Percentiles rank a stretch among this genome's conserved stretches.
Evolutionary conservation across 2,888 invertebrate species (phyloP).

Genomic region (Apamea epomidion): DNA sequence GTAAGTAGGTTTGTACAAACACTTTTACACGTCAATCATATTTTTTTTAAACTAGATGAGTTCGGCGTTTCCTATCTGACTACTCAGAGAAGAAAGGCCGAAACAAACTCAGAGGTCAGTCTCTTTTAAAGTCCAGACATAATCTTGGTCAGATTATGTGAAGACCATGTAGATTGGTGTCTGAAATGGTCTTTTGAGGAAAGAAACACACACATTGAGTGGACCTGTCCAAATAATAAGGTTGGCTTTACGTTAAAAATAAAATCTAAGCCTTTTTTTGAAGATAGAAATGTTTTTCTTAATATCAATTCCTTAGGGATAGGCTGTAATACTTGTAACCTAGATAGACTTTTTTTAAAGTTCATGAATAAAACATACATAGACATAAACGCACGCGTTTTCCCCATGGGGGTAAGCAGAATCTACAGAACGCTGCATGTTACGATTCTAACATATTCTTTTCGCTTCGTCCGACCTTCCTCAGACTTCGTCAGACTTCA

Average conservation of each 20-base stretch:
- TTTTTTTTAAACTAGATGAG: too few relatives aligned
- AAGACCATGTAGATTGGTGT: too few relatives aligned
- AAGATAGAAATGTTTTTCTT: constrained; percentile 1
- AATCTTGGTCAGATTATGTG: too few relatives aligned
- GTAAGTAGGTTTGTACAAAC: too few relatives aligned
- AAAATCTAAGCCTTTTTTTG: not conserved
- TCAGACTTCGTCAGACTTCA: too few relatives aligned
- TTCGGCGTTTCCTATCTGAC: too few relatives aligned
- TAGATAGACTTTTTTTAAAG: constrained; percentile 36
- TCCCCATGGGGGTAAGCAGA: not conserved
- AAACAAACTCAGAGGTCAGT: too few relatives aligned
- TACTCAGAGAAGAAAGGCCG: too few relatives aligned
- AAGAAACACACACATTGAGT: too few relatives aligned
- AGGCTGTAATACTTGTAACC: constrained; percentile 12
- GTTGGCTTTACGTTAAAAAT: not conserved
- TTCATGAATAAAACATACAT: constrained; percentile 38
- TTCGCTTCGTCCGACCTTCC: not conserved
- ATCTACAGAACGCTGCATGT: not conserved
- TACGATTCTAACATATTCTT: not conserved
- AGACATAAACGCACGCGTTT: constrained; percentile 7
- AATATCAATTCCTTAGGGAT: not conserved
- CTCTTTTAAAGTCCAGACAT: too few relatives aligned
- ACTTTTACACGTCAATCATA: too few relatives aligned
- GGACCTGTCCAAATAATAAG: not conserved
- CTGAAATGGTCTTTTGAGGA: too few relatives aligned